These are phyloP conservation scores for Chiroxiphia lanceolata DNA, from an alignment of 2,797 vertebrate species.

Conservation along the genomic window DNA sequence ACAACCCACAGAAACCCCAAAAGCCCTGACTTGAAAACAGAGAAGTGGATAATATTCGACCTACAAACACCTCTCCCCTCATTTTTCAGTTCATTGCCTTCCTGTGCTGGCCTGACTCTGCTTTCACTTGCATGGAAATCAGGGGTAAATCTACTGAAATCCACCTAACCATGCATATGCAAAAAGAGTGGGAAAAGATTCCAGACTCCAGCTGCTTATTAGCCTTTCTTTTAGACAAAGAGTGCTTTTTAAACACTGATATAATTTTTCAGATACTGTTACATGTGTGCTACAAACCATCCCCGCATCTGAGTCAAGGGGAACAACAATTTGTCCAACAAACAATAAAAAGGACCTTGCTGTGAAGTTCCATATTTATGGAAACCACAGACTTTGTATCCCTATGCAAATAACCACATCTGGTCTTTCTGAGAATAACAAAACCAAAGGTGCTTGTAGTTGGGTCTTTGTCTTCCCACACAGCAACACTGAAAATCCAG, in stretches of 20 bases:
- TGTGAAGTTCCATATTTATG: background rate
- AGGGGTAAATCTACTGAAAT: background rate
- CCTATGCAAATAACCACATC: background rate
- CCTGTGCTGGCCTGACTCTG: background rate
- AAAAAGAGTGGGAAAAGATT: background rate
- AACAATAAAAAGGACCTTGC: background rate
- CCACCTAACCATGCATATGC: background rate
- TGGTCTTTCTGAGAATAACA: background rate
- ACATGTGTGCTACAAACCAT: background rate
- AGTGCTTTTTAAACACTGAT: background rate
- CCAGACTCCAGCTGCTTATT: background rate
- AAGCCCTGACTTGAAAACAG: background rate
- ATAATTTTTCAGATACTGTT: background rate
- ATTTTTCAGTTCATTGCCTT: background rate
- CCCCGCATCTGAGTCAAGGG: background rate
- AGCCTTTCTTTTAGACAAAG: background rate
- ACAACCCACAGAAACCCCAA: background rate
- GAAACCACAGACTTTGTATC: conserved; percentile 9
- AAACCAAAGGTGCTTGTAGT: background rate
- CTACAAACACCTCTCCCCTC: background rate
- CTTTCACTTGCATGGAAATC: background rate
- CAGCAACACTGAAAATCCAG: background rate
- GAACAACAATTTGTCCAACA: background rate
- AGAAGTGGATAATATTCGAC: background rate
- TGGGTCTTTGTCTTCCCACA: background rate